phyloP scores from a whole-genome alignment of 2,888 invertebrate species.

The Steinernema hermaphroditum region DNA sequence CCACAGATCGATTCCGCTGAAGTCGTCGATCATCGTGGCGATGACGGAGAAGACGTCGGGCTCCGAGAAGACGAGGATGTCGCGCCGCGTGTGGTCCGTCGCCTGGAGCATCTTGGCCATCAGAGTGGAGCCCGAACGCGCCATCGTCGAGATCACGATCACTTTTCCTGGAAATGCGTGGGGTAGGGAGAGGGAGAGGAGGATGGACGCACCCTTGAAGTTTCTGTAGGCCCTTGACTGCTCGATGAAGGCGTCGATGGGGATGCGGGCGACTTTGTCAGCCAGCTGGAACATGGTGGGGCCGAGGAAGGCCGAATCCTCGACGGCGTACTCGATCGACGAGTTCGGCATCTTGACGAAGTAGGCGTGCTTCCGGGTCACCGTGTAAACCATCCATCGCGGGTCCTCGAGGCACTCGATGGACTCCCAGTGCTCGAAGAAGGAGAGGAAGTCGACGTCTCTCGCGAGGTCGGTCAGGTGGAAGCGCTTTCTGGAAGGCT shows the following conservation, averaged over 20 bases:
- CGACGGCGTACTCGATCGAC: constrained; percentile 21
- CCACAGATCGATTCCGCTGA: constrained; percentile 21
- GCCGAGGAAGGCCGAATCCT: constrained; percentile 6
- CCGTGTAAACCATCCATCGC: constrained; percentile 32
- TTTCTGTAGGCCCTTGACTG: constrained; percentile 7
- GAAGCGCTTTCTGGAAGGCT: constrained; percentile 20
- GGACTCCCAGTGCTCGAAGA: neutral
- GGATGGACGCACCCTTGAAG: neutral
- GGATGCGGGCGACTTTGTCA: constrained; percentile 18
- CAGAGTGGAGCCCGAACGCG: constrained; percentile 22
- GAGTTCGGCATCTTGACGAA: constrained; percentile 35
- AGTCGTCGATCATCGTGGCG: constrained; percentile 28
- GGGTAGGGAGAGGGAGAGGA: too few species aligned
- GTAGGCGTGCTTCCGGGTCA: constrained; percentile 27
- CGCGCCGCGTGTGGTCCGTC: neutral
- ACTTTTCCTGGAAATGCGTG: constrained; percentile 26
- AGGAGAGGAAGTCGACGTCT: constrained; percentile 23
- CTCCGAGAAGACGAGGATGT: constrained; percentile 28
- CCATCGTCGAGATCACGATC: constrained; percentile 34
- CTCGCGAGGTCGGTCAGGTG: constrained; percentile 27
- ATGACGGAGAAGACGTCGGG: constrained; percentile 32
- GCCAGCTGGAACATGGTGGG: constrained; percentile 27
- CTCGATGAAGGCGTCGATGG: constrained; percentile 18
- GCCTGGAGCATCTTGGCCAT: constrained; percentile 13
- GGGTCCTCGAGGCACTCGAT: constrained; percentile 29